phyloP scores from a whole-genome alignment of 2,797 vertebrate species.

The Schizopygopsis malacanthus region DNA sequence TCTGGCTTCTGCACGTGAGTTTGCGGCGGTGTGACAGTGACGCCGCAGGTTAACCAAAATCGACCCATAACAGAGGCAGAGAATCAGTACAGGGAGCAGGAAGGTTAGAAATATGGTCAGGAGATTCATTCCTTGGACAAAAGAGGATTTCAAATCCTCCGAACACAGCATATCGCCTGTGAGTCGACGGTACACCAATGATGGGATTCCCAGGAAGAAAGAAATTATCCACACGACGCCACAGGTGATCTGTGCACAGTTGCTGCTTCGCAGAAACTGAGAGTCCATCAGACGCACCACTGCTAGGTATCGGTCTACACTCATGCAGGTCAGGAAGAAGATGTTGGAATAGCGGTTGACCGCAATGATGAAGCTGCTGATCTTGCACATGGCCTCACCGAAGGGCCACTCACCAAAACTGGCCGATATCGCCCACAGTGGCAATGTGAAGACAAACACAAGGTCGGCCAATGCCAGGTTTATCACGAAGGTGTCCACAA shows the following conservation, averaged over 20 bases:
- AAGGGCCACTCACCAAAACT: conserved; percentile 77
- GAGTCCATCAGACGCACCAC: conserved; percentile 81
- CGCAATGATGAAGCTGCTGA: conserved; percentile 84
- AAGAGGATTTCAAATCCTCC: conserved; percentile 64
- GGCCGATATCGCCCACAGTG: conserved; percentile 83
- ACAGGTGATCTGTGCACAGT: conserved; percentile 71
- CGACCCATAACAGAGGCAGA: conserved; percentile 83
- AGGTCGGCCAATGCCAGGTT: conserved; percentile 87
- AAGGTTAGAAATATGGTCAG: conserved; percentile 79
- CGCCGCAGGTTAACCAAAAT: conserved; percentile 78
- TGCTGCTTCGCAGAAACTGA: conserved; percentile 70
- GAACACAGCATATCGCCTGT: conserved; percentile 57
- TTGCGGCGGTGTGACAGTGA: conserved; percentile 63
- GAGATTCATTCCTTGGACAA: conserved; percentile 74
- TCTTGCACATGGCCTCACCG: conserved; percentile 78
- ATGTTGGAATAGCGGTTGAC: conserved; percentile 89
- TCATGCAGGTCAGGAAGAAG: conserved; percentile 88
- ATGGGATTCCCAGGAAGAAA: conserved; percentile 77
- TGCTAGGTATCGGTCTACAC: conserved; percentile 87
- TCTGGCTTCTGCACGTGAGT: conserved; percentile 69
- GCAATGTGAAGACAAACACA: conserved; percentile 83
- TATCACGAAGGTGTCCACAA: conserved; percentile 86
- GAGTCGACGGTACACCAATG: conserved; percentile 74
- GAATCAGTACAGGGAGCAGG: conserved; percentile 79
- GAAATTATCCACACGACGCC: conserved; percentile 77